Evolutionary conservation across 2,888 invertebrate species (phyloP), one percentile per base, ranked within the genome.

Genomic region (Bombylius major): DNA sequence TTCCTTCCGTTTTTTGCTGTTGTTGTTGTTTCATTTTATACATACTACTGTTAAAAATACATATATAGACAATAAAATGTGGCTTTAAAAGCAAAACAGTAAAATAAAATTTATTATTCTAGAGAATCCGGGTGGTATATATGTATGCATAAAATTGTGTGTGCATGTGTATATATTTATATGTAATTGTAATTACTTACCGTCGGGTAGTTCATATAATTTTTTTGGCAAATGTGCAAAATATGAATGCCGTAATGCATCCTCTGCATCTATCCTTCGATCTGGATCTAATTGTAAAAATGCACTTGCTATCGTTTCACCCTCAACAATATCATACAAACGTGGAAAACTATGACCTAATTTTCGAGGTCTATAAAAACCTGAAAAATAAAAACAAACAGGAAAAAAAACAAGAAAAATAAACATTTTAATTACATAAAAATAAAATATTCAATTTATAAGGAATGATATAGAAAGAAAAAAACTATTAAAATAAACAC

Each of bases 121-220:
- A 36, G 2, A 36, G 36, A 36, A 36, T 6, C 1, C 9, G 6
- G 9, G 36, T 36, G 36, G 9, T 36, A 8, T 36, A 36, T 36
- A 44, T 12, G 1, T 44, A 12, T 44, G 44, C 9, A 44, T 44
- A 13, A 12, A 12, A 12, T 44, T 44, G 9, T 44, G 4, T 13
- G 5, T 44, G 44, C 11, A 44, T 13, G 44, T 44, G 9, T 9
- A 39, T 9, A 8, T 39, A 39, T 39, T 12, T 44, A 5, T 44
- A 44, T 13, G 12, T 13, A 44, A 13, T 44, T n/a, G 5, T n/a
- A 13, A 44, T 7, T 51, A 75, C 83, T 81, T 74, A 96, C 96
- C 92, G 71, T 94, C 93, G 65, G 93, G 92, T 77, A 98, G 79
- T 70, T 93, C 89, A 70, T 88, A 82, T 64, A 98, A 81, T 76